These are phyloP conservation scores for Coleophora flavipennella DNA, from an alignment of 2,888 invertebrate genomes.

Conservation along the genomic window DNA sequence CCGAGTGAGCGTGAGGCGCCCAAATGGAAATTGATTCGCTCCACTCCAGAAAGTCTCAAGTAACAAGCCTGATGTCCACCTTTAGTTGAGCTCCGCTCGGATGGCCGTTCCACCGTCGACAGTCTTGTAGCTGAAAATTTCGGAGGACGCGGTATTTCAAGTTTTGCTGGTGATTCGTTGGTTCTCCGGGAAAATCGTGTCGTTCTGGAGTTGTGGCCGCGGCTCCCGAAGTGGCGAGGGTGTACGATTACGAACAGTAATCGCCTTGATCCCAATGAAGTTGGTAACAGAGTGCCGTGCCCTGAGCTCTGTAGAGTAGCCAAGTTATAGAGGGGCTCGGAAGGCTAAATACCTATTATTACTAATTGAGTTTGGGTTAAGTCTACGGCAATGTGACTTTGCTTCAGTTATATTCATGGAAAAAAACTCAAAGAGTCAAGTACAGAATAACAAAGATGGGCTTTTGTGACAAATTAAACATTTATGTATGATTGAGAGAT, in stretches of 20 bases:
- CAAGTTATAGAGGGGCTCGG: neutral
- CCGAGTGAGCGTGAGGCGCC: conserved; percentile 29
- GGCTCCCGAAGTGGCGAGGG: conserved; percentile 49
- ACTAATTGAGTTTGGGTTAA: neutral
- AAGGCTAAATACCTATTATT: neutral
- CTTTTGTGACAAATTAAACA: no score
- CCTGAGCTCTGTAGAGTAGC: conserved; percentile 16
- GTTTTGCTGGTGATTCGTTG: conserved; percentile 24
- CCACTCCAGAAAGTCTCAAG: conserved; percentile 52
- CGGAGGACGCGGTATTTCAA: conserved; percentile 28
- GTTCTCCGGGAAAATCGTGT: conserved; percentile 36
- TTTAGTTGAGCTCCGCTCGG: conserved; percentile 23
- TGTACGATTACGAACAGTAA: conserved; percentile 60
- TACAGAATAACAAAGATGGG: no score
- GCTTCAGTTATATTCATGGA: neutral
- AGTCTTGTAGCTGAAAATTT: conserved; percentile 15
- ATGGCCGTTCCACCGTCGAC: conserved; percentile 31
- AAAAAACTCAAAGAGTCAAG: no score
- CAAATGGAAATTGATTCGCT: conserved; percentile 62
- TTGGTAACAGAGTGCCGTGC: conserved; percentile 50
- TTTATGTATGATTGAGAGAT: no score
- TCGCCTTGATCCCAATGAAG: conserved; percentile 65
- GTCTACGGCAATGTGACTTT: neutral
- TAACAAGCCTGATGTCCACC: conserved; percentile 21
- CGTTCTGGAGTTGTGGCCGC: conserved; percentile 30